phyloP scores from a whole-genome alignment of 2,888 invertebrate species.

The Phortica okadai region DNA sequence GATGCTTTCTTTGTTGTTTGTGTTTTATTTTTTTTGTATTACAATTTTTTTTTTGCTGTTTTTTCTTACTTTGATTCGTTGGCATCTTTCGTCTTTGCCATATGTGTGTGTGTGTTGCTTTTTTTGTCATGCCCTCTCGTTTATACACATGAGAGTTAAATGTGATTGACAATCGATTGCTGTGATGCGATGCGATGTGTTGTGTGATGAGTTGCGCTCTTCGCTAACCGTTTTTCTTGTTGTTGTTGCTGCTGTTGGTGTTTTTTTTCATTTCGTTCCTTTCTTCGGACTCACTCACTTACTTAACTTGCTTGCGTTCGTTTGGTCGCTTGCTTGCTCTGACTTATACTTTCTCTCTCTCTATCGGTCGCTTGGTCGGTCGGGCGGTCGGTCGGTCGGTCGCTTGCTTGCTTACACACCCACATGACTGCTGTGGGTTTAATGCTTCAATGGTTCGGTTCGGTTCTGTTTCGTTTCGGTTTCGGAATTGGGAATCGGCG shows the following conservation, averaged over 20 bases:
- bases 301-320: too few relatives aligned
- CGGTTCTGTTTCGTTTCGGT: background rate
- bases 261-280: too few relatives aligned
- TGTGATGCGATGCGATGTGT: too few relatives aligned
- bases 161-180: conserved; percentile 71
- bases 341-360: too few relatives aligned
- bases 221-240: too few relatives aligned
- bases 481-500: too few relatives aligned
- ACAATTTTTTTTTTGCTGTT: conserved; percentile 4
- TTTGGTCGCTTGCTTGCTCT: too few relatives aligned
- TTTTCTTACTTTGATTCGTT: conserved; percentile 44
- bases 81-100: conserved; percentile 51
- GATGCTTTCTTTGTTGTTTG: conserved; percentile 42
- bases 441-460: background rate
- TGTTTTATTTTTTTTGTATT: conserved; percentile 39
- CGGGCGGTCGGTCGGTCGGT: too few relatives aligned
- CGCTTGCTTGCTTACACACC: too few relatives aligned
- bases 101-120: conserved; percentile 44
- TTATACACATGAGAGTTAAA: conserved; percentile 62
- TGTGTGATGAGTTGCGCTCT: too few relatives aligned
- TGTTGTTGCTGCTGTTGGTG: too few relatives aligned
- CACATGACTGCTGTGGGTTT: background rate
- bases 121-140: conserved; percentile 53
- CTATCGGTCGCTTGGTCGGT: conserved; percentile 35
- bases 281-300: too few relatives aligned